Conservation (phyloP, 2,888 invertebrate species). For the Sphaeridia pumilis region DNA sequence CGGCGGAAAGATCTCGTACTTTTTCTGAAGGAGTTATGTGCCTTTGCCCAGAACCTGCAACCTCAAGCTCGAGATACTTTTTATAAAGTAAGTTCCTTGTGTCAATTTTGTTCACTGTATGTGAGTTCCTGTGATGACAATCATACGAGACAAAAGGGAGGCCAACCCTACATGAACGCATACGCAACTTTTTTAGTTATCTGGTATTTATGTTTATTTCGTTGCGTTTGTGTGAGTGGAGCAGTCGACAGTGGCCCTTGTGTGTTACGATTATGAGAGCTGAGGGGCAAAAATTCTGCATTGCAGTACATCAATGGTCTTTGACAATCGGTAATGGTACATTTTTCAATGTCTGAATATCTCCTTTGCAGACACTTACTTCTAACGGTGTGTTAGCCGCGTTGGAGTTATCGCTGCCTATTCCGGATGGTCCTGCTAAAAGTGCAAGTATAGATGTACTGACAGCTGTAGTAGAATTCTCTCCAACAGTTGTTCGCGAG, state of each 20-base stretch:
- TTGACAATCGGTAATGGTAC: neutral
- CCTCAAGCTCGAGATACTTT: conserved; percentile 94
- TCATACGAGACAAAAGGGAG: conserved; percentile 23
- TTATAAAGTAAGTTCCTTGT: conserved; percentile 55
- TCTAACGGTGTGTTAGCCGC: conserved; percentile 77
- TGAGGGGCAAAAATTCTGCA: conserved; percentile 25
- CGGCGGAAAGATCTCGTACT: conserved; percentile 87
- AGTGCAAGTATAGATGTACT: conserved; percentile 96
- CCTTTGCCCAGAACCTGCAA: conserved; percentile 96
- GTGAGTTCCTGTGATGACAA: conserved; percentile 26
- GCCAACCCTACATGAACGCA: conserved; percentile 14
- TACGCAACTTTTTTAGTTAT: conserved; percentile 2
- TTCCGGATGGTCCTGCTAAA: conserved; percentile 88
- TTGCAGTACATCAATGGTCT: neutral
- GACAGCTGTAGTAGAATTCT: conserved; percentile 95
- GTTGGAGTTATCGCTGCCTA: conserved; percentile 76
- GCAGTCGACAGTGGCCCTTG: conserved; percentile 19
- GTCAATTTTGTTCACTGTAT: neutral
- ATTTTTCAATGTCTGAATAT: too few species aligned
- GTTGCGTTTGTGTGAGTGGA: conserved; percentile 8
- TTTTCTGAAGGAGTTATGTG: conserved; percentile 98
- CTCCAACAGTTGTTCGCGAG: conserved; percentile 92
- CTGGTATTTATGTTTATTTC: conserved; percentile 1
- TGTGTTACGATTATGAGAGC: conserved; percentile 36
- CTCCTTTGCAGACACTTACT: conserved; percentile 54